Evolutionary conservation across 2,888 invertebrate species (phyloP).

Genomic region (Microdon myrmicae): DNA sequence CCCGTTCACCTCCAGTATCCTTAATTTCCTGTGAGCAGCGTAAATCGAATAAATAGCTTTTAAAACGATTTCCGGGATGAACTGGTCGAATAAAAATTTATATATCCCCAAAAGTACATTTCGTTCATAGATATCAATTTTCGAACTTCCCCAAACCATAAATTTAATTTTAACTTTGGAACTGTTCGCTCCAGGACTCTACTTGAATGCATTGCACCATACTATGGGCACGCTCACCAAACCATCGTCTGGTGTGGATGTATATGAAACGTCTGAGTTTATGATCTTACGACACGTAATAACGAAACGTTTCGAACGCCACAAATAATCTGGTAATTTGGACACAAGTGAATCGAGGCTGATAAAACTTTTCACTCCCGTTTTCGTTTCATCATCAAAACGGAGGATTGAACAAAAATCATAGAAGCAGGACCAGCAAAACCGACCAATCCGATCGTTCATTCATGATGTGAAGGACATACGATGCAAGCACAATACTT

Average conservation of each 20-base stretch:
- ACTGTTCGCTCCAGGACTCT: constrained; percentile 30
- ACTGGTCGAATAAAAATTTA: constrained; percentile 17
- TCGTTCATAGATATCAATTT: constrained; percentile 48
- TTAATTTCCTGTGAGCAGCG: constrained; percentile 31
- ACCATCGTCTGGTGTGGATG: too few relatives aligned
- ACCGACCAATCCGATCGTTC: too few relatives aligned
- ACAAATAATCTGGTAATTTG: constrained; percentile 41
- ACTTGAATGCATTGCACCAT: constrained; percentile 8
- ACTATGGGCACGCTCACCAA: constrained; percentile 9
- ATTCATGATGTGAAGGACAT: too few relatives aligned
- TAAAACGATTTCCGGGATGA: constrained; percentile 27
- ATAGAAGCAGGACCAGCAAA: too few relatives aligned
- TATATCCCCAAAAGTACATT: constrained; percentile 35
- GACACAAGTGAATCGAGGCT: constrained; percentile 21
- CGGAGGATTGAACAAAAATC: too few relatives aligned
- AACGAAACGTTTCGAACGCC: constrained; percentile 33
- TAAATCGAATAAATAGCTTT: constrained; percentile 28
- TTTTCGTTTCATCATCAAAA: too few relatives aligned
- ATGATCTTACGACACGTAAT: constrained; percentile 32
- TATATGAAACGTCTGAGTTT: constrained; percentile 20
- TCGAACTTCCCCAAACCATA: constrained; percentile 44
- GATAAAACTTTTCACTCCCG: constrained; percentile 28
- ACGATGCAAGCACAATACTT: too few relatives aligned
- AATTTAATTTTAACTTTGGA: constrained; percentile 42
- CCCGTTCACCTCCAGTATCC: too few relatives aligned